A percentile compares a stretch with the other conserved stretches of the same genome.
These are phyloP conservation scores for Onthophagus taurus DNA, from an alignment of 1,140 invertebrate genomes.

Conservation along the genomic window DNA sequence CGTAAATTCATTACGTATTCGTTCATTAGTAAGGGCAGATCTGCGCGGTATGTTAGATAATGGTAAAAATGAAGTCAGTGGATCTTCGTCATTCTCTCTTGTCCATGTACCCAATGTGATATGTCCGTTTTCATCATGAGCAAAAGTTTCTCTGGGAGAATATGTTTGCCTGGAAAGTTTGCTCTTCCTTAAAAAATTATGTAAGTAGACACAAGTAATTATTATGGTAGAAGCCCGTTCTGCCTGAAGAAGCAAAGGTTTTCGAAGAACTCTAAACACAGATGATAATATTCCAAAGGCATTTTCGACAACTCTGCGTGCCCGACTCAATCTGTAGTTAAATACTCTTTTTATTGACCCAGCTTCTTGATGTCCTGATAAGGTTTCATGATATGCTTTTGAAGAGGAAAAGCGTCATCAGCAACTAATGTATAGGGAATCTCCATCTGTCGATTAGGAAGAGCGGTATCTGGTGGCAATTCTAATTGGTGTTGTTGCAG, in stretches of 20 bases:
- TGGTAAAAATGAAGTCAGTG: constrained; percentile 12
- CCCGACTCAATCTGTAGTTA: constrained; percentile 35
- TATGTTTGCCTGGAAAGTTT: too few relatives aligned
- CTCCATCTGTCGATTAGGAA: too few relatives aligned
- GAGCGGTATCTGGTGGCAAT: too few relatives aligned
- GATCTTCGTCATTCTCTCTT: constrained; percentile 1
- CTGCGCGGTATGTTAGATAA: constrained; percentile 11
- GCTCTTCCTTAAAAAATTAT: constrained; percentile 16
- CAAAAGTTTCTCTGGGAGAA: constrained; percentile 9
- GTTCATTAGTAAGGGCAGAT: constrained; percentile 3
- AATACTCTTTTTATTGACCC: constrained; percentile 32
- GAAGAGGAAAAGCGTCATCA: constrained; percentile 35
- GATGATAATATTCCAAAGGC: constrained; percentile 42
- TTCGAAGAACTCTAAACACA: constrained; percentile 37
- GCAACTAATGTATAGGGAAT: constrained; percentile 32
- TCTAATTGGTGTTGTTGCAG: too few relatives aligned
- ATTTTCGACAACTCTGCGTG: constrained; percentile 41
- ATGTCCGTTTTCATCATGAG: constrained; percentile 9
- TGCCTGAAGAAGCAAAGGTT: constrained; percentile 28
- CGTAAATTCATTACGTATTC: constrained; percentile 13
- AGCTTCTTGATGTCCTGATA: constrained; percentile 33
- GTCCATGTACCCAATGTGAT: constrained; percentile 7
- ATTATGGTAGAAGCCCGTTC: constrained; percentile 26
- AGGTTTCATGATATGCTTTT: constrained; percentile 38
- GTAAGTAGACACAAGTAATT: constrained; percentile 15